These are phyloP conservation scores for Xylocopa sonorina DNA, from an alignment of 1,140 invertebrate species.

Conservation along the genomic window DNA sequence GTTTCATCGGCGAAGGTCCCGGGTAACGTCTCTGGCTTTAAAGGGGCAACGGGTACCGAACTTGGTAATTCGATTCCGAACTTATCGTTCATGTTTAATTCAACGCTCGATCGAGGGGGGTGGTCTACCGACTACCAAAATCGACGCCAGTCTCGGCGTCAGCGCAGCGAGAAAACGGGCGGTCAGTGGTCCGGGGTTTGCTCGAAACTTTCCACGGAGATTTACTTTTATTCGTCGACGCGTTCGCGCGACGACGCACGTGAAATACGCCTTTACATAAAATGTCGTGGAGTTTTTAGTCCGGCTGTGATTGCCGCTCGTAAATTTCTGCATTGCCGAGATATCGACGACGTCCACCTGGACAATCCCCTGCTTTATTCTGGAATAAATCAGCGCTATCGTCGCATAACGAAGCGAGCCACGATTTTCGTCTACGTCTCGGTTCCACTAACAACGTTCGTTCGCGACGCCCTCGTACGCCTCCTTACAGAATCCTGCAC, in stretches of 20 bases:
- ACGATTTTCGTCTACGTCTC: background rate
- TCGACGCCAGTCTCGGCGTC: background rate
- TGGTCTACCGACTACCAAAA: background rate
- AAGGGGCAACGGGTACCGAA: background rate
- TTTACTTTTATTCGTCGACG: slow-evolving; percentile 33
- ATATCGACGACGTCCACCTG: slow-evolving; percentile 47
- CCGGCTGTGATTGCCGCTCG: slow-evolving; percentile 25
- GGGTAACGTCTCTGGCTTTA: slow-evolving; percentile 7
- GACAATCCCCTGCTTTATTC: slow-evolving; percentile 33
- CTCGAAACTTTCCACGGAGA: background rate
- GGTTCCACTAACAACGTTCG: background rate
- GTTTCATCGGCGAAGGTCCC: slow-evolving; percentile 34
- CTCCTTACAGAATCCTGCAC: too few relatives aligned
- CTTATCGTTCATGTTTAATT: slow-evolving; percentile 66
- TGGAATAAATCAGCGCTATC: slow-evolving; percentile 7
- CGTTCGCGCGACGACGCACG: slow-evolving; percentile 31
- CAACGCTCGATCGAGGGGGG: slow-evolving; percentile 20
- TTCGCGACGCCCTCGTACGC: background rate
- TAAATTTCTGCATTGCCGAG: slow-evolving; percentile 36
- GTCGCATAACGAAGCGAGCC: slow-evolving; percentile 22
- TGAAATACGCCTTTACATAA: slow-evolving; percentile 39
- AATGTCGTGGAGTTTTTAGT: slow-evolving; percentile 30
- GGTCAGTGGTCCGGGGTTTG: too few relatives aligned
- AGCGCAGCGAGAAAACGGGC: background rate
- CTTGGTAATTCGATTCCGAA: slow-evolving; percentile 54